A percentile compares a stretch with the other conserved stretches of the same genome.
Conservation (phyloP, 2,888 invertebrate genomes). For the Caenorhabditis panamensis region DNA sequence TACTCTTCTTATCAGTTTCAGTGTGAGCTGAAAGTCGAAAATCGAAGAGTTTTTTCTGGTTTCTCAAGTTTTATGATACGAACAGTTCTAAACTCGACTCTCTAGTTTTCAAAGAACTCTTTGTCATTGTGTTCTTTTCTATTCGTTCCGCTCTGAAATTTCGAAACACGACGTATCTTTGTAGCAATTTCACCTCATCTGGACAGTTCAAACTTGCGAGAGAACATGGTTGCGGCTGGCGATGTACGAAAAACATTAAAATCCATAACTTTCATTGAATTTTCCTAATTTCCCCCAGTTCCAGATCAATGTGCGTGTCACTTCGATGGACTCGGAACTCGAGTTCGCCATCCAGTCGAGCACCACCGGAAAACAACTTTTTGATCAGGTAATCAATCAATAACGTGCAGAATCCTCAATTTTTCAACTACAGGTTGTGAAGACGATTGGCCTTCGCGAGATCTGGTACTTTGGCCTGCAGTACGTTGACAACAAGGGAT, state of each 20-base stretch:
- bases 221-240: constrained; percentile 49
- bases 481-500: constrained; percentile 98
- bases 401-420: constrained; percentile 5
- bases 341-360: constrained; percentile 99
- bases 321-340: constrained; percentile 99
- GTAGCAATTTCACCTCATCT: constrained; percentile 15
- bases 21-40: neutral
- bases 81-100: too few relatives aligned
- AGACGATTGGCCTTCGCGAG: constrained; percentile 98
- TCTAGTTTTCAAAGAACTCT: neutral
- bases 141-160: neutral
- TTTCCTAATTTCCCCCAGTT: constrained; percentile 58
- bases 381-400: constrained; percentile 88
- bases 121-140: neutral
- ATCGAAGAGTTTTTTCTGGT: constrained; percentile 9
- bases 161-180: constrained; percentile 24
- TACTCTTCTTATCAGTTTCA: constrained; percentile 6
- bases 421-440: constrained; percentile 87
- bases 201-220: constrained; percentile 37
- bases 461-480: constrained; percentile 99
- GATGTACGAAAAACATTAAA: constrained; percentile 36
- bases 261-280: neutral
- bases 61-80: neutral
- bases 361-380: constrained; percentile 99
- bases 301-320: constrained; percentile 97